phyloP scores from a whole-genome alignment of 1,140 invertebrate species.

The Contarinia nasturtii region DNA sequence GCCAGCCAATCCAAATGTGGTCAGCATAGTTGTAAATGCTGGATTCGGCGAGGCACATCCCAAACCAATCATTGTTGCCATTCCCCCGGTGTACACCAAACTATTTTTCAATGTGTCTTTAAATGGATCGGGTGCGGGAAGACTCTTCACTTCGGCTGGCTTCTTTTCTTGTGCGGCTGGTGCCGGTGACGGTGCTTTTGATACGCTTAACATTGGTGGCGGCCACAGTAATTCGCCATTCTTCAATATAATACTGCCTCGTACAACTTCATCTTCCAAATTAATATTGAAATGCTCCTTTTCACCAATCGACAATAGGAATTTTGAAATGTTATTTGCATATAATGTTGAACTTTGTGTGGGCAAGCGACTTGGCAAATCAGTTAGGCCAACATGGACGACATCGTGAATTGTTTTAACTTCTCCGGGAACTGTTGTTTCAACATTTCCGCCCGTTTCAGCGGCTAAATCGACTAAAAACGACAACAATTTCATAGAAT shows the following conservation, averaged over 20 bases:
- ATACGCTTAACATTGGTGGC: slow-evolving; percentile 38
- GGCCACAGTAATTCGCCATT: slow-evolving; percentile 66
- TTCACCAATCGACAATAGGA: slow-evolving; percentile 58
- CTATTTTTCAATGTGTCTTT: slow-evolving; percentile 34
- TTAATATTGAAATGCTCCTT: slow-evolving; percentile 65
- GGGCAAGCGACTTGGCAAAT: slow-evolving; percentile 65
- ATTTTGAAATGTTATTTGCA: slow-evolving; percentile 80
- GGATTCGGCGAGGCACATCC: slow-evolving; percentile 61
- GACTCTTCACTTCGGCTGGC: slow-evolving; percentile 8
- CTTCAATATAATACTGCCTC: slow-evolving; percentile 58
- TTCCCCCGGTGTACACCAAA: slow-evolving; percentile 46
- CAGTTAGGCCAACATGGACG: slow-evolving; percentile 68
- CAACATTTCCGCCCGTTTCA: slow-evolving; percentile 75
- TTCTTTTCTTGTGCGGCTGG: slow-evolving; percentile 10
- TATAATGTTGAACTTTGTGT: slow-evolving; percentile 75
- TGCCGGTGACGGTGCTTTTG: slow-evolving; percentile 7
- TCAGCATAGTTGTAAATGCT: slow-evolving; percentile 72
- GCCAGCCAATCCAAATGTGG: slow-evolving; percentile 63
- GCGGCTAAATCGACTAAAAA: slow-evolving; percentile 61
- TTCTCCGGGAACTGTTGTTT: slow-evolving; percentile 65
- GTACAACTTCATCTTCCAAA: slow-evolving; percentile 68
- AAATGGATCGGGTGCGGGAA: slow-evolving; percentile 11
- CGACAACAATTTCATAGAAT: too few relatives aligned
- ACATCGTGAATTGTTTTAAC: slow-evolving; percentile 59
- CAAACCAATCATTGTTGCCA: slow-evolving; percentile 46